A percentile compares a stretch with the other conserved stretches of the same genome.
phyloP scores from a whole-genome alignment of 2,113 vertebrate genomes.

The Saccopteryx leptura region DNA sequence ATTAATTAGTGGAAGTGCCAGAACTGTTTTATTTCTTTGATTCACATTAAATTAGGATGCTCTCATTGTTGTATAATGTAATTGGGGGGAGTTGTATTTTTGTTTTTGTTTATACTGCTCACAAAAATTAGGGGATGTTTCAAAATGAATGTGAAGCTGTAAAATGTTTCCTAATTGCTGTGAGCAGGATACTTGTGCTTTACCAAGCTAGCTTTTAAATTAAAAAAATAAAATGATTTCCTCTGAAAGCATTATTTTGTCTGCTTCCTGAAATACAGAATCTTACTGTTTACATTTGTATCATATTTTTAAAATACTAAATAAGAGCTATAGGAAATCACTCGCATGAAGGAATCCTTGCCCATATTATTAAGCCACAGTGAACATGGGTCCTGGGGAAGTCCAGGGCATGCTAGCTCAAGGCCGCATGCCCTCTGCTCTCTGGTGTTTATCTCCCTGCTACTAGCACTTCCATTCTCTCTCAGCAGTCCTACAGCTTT shows the following conservation, averaged over 20 bases:
- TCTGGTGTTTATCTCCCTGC: neutral
- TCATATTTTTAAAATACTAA: constrained; percentile 41
- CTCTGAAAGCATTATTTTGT: constrained; percentile 84
- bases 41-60: constrained; percentile 76
- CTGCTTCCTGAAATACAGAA: constrained; percentile 74
- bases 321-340: constrained; percentile 4
- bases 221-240: constrained; percentile 83
- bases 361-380: constrained; percentile 4
- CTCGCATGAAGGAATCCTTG: neutral
- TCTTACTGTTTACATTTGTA: constrained; percentile 44
- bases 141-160: too few relatives aligned
- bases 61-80: constrained; percentile 79
- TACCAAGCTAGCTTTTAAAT: constrained; percentile 83
- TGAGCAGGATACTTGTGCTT: constrained; percentile 77
- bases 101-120: constrained; percentile 67
- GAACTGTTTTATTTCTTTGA: constrained; percentile 81
- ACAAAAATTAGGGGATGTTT: too few relatives aligned
- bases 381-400: neutral
- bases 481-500: neutral
- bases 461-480: neutral
- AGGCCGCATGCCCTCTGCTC: neutral
- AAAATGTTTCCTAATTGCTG: too few relatives aligned
- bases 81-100: constrained; percentile 83
- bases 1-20: constrained; percentile 76
- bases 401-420: neutral